These are phyloP conservation scores for Sitta carolinensis DNA, from an alignment of 2,797 vertebrate genomes.

Conservation along the genomic window DNA sequence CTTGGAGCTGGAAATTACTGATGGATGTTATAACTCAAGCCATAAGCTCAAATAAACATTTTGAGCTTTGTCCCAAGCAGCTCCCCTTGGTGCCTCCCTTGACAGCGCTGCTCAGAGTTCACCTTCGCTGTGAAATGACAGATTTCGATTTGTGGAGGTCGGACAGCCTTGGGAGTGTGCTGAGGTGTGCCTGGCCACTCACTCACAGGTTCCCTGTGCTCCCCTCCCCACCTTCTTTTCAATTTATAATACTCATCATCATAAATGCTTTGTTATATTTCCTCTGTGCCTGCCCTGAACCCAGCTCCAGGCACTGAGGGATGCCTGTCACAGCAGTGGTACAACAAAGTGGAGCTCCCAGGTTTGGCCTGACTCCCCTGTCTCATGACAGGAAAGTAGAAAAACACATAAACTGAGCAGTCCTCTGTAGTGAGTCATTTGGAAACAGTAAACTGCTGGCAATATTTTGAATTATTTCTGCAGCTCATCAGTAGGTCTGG, in stretches of 20 bases:
- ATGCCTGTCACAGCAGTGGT: neutral
- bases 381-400: neutral
- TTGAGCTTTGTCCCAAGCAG: neutral
- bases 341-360: no score
- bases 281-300: neutral
- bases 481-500: neutral
- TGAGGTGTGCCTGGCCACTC: neutral
- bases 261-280: neutral
- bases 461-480: neutral
- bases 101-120: neutral
- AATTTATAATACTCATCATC: neutral
- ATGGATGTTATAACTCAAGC: neutral
- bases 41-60: neutral
- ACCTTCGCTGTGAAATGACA: neutral
- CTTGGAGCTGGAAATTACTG: neutral
- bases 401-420: neutral
- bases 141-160: neutral
- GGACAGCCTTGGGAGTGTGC: neutral
- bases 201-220: neutral
- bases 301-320: neutral
- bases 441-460: neutral
- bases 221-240: neutral
- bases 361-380: neutral
- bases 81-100: neutral
- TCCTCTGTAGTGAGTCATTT: neutral